Conservation (phyloP, 2,888 invertebrate species). For the Thalpophila matura region DNA sequence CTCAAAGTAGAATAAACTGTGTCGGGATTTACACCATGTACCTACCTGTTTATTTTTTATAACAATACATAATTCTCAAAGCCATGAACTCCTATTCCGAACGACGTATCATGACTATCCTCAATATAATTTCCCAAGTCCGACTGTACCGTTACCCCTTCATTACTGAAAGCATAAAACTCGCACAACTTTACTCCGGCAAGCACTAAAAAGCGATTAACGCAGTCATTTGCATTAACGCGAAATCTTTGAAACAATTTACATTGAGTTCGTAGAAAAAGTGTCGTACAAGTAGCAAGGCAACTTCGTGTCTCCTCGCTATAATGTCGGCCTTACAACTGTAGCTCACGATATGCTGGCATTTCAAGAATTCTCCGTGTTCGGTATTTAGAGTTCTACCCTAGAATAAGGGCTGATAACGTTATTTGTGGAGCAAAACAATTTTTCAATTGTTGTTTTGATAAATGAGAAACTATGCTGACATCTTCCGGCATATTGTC, state of each 20-base stretch:
- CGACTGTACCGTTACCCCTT: constrained; percentile 53
- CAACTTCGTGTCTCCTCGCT: constrained; percentile 82
- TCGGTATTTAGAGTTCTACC: constrained; percentile 58
- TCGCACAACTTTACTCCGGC: constrained; percentile 56
- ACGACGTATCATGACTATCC: constrained; percentile 45
- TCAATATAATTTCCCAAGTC: constrained; percentile 46
- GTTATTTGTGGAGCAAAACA: constrained; percentile 44
- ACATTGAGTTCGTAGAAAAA: constrained; percentile 80
- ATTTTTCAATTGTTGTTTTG: constrained; percentile 67
- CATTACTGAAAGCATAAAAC: constrained; percentile 61
- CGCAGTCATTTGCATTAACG: constrained; percentile 66
- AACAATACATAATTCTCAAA: background rate
- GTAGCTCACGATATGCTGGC: constrained; percentile 80
- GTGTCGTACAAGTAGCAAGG: constrained; percentile 66
- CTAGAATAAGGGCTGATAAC: constrained; percentile 57
- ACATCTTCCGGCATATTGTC: constrained; percentile 40
- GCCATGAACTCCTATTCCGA: constrained; percentile 9
- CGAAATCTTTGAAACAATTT: constrained; percentile 70
- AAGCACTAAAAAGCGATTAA: constrained; percentile 64
- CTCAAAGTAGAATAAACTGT: no score
- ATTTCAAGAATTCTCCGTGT: constrained; percentile 74
- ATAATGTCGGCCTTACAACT: constrained; percentile 81
- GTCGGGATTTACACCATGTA: no score
- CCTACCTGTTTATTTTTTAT: no score
- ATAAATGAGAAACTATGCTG: constrained; percentile 40